Base-by-base conservation (phyloP, 37 sponge, comb jelly and placozoan genomes). In the Bolinopsis microptera region DNA sequence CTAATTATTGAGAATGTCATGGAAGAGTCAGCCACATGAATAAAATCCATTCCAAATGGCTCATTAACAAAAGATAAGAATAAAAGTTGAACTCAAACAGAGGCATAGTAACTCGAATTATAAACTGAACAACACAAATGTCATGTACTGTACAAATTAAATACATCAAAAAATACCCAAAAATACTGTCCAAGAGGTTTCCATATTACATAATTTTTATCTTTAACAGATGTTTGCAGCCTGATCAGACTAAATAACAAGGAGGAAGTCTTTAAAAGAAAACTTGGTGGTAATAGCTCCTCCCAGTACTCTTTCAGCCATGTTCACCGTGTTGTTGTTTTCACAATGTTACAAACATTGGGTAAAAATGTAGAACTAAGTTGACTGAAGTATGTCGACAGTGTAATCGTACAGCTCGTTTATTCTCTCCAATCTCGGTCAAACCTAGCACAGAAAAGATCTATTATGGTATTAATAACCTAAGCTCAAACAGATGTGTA, bases 321-420 rank as follows among this genome's bases (percentile, higher is more conserved):
- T 27, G 27, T 80, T 38, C 36, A 35, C 83, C 31, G 31, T 35
- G 3, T 80, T 21, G 28, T 80, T 21, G 8, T 80, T n/a, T 80
- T 23, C 31, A 35, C 27, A 80, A 35, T 5, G 13, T 80, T 13
- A 80, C 83, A 35, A 80, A 80, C 83, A 80, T 32, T 28, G 83
- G 83, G 83, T 80, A 80, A 23, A 80, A 80, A 27, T 35, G 83
- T 35, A 80, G 83, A 38, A 18, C 35, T 36, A 80, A 23, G n/a
- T n/a, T 9, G 83, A 32, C 2, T 80, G 83, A 13, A 8, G 38
- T 3, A 80, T 32, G 38, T 80, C 83, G 22, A 80, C 38, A 35
- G 83, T 24, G n/a, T 35, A 35, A 80, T 38, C 83, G 27, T 35
- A 80, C 83, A 35, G 83, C 8, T 35, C 13, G 35, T 5, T 32